A percentile compares a stretch with the other conserved stretches of the same genome.
phyloP scores from a whole-genome alignment of 2,888 invertebrate genomes.

The Drosophila recens region DNA sequence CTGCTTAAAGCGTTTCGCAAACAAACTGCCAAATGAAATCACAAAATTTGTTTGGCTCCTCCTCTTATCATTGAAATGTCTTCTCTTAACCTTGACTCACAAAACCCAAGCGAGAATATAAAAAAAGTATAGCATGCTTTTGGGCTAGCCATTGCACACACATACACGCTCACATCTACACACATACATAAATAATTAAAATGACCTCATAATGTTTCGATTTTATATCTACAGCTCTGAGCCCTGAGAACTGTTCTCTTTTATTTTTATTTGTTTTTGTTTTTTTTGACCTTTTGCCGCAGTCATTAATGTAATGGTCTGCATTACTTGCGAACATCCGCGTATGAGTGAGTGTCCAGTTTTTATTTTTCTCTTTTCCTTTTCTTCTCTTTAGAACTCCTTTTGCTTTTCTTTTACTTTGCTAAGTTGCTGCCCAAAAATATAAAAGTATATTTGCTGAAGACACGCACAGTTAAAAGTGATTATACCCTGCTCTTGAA shows the following conservation, averaged over 20 bases:
- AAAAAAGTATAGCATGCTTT: slow-evolving; percentile 15
- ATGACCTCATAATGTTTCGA: slow-evolving; percentile 74
- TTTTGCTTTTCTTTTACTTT: background rate
- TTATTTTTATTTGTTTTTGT: slow-evolving; percentile 1
- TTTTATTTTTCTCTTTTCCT: background rate
- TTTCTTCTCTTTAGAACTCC: background rate
- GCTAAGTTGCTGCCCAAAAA: background rate
- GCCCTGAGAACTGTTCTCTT: slow-evolving; percentile 17
- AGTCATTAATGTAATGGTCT: slow-evolving; percentile 74
- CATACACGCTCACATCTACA: slow-evolving; percentile 16
- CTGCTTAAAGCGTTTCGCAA: slow-evolving; percentile 40
- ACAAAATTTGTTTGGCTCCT: slow-evolving; percentile 22
- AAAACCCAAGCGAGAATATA: slow-evolving; percentile 9
- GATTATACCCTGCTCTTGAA: background rate
- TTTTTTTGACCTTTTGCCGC: slow-evolving; percentile 61
- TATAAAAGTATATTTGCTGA: slow-evolving; percentile 32
- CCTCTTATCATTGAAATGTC: slow-evolving; percentile 30
- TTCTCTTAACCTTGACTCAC: slow-evolving; percentile 34
- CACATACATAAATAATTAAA: slow-evolving; percentile 67
- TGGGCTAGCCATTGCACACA: slow-evolving; percentile 18
- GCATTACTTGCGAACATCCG: slow-evolving; percentile 65
- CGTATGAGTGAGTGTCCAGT: slow-evolving; percentile 40
- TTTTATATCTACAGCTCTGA: slow-evolving; percentile 51
- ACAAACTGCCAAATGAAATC: slow-evolving; percentile 41
- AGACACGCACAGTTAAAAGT: slow-evolving; percentile 46